Evolutionary conservation across 2,113 vertebrate genomes (phyloP).

Genomic region (Willisornis vidua): DNA sequence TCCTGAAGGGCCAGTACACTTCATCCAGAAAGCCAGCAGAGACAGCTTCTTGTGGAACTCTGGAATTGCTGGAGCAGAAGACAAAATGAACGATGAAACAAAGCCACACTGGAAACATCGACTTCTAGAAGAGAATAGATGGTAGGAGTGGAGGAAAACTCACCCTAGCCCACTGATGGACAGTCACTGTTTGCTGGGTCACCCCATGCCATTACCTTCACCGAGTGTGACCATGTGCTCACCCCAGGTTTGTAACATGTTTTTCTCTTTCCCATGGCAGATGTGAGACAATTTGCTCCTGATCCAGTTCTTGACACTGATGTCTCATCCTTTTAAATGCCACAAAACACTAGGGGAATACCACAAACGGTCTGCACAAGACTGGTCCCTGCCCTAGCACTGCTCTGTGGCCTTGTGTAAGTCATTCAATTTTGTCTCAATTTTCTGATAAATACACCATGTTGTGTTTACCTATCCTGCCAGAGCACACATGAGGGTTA

Average conservation of each 20-base stretch:
- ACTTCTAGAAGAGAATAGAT: background rate
- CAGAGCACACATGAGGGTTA: background rate
- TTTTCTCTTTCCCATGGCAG: background rate
- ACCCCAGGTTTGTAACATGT: background rate
- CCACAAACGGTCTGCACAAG: background rate
- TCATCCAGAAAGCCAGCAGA: slow-evolving; percentile 90
- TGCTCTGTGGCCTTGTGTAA: background rate
- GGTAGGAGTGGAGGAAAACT: background rate
- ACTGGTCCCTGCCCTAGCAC: background rate
- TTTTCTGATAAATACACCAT: background rate
- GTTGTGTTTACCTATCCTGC: background rate
- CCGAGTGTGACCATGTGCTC: background rate
- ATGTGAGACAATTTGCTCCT: background rate
- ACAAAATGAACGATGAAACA: background rate
- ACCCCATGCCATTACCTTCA: background rate
- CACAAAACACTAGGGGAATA: background rate
- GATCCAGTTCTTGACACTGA: background rate
- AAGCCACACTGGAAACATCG: fast-evolving
- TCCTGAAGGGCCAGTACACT: slow-evolving; percentile 83
- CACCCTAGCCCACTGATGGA: background rate
- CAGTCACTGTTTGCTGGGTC: background rate
- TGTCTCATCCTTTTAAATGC: background rate
- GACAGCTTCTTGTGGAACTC: slow-evolving; percentile 83
- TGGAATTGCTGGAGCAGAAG: slow-evolving; percentile 80
- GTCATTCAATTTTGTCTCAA: background rate